Percentiles rank a stretch among this genome's conserved stretches.
Conservation (phyloP, 2,113 vertebrate genomes). For the Ctenomys sociabilis region DNA sequence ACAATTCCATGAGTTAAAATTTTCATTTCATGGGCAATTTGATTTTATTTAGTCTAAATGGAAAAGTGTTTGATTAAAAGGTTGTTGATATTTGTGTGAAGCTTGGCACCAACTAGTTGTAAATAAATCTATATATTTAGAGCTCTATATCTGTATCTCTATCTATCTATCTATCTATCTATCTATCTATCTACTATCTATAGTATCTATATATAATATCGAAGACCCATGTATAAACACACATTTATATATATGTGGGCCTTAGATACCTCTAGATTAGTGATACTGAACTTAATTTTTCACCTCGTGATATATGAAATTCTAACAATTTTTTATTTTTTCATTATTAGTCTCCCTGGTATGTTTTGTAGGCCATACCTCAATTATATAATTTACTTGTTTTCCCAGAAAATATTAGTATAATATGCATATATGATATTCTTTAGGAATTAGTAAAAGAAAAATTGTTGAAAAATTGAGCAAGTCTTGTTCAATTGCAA, state of each 20-base stretch:
- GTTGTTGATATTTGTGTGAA: not conserved
- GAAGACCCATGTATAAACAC: not conserved
- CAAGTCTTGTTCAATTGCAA: not conserved
- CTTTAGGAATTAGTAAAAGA: not conserved
- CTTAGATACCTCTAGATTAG: not conserved
- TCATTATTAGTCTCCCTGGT: not conserved
- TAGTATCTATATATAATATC: too few species aligned
- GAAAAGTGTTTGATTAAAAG: not conserved
- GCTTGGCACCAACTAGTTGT: not conserved
- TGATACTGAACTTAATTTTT: not conserved
- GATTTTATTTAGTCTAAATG: conserved; percentile 6
- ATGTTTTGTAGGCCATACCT: not conserved
- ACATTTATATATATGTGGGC: not conserved
- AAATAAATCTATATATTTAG: not conserved
- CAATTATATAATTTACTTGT: not conserved
- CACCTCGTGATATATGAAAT: not conserved
- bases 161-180: too few species aligned
- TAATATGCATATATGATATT: not conserved
- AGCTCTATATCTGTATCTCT: too few species aligned
- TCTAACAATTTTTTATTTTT: not conserved
- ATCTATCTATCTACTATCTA: too few species aligned
- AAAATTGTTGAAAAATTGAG: not conserved
- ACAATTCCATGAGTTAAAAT: conserved; percentile 11
- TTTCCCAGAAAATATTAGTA: not conserved
- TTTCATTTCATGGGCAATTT: conserved; percentile 29